A percentile compares a stretch with the other conserved stretches of the same genome.
These are phyloP conservation scores for Zeus faber DNA, from an alignment of 2,113 vertebrate species.

Conservation along the genomic window DNA sequence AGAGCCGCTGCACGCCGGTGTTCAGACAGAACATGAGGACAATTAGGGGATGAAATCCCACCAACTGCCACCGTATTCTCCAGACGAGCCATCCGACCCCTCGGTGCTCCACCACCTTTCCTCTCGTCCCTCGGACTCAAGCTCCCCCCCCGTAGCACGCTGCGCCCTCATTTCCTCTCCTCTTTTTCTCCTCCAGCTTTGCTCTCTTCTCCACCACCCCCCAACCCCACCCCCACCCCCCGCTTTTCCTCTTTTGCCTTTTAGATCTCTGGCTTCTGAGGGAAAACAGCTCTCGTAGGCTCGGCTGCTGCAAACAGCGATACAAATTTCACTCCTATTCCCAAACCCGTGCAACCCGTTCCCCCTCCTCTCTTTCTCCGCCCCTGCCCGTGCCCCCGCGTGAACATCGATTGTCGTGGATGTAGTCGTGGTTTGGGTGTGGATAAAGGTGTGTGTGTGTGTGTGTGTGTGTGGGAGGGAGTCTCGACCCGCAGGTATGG, in stretches of 20 bases:
- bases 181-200: conserved; percentile 17
- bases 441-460: background rate
- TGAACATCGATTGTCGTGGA: no score
- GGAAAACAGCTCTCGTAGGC: conserved; percentile 33
- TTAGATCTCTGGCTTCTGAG: conserved; percentile 38
- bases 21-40: conserved; percentile 28
- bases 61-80: conserved; percentile 42
- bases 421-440: no score
- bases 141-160: background rate
- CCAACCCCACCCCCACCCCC: conserved; percentile 7
- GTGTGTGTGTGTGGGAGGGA: conserved; percentile 9
- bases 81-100: conserved; percentile 42
- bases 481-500: no score
- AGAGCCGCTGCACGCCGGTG: conserved; percentile 15
- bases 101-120: conserved; percentile 23
- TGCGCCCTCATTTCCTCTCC: background rate
- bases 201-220: conserved; percentile 10
- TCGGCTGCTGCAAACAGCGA: conserved; percentile 36
- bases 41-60: conserved; percentile 42
- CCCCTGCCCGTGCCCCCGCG: background rate
- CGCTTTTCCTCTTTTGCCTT: conserved; percentile 36
- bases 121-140: background rate
- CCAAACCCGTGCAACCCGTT: conserved; percentile 20
- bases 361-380: background rate
- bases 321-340: conserved; percentile 35